Percentiles rank a stretch among this genome's conserved stretches.
These are phyloP conservation scores for Ectemnius lituratus DNA, from an alignment of 2,888 invertebrate genomes.

Conservation along the genomic window DNA sequence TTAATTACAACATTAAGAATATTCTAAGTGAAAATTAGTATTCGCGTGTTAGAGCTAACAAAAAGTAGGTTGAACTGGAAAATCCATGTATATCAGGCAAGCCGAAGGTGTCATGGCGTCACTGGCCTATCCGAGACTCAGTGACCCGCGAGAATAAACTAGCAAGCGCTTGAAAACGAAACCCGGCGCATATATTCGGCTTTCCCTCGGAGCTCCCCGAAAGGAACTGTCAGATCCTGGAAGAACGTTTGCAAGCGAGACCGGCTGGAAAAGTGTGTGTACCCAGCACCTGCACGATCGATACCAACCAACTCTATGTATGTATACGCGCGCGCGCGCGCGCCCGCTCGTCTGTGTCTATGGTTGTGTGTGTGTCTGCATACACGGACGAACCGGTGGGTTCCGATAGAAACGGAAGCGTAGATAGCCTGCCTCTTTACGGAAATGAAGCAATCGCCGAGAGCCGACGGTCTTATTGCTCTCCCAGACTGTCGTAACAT, in stretches of 20 bases:
- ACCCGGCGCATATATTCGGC: constrained; percentile 11
- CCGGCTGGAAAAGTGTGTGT: constrained; percentile 28
- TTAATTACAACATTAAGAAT: too few relatives aligned
- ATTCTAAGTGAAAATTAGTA: too few relatives aligned
- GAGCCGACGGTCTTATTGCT: constrained; percentile 57
- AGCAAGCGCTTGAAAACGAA: constrained; percentile 12
- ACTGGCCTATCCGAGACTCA: too few relatives aligned
- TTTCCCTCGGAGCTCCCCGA: neutral
- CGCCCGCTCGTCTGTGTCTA: too few relatives aligned
- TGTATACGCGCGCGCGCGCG: too few relatives aligned
- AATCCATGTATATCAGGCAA: too few relatives aligned
- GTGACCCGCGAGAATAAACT: neutral
- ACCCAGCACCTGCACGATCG: too few relatives aligned
- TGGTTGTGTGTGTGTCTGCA: too few relatives aligned
- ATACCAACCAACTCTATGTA: too few relatives aligned
- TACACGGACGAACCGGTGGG: constrained; percentile 12
- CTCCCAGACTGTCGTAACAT: constrained; percentile 49
- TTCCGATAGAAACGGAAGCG: constrained; percentile 54
- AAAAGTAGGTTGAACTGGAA: too few relatives aligned
- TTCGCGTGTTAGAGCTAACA: too few relatives aligned
- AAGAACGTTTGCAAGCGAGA: constrained; percentile 37
- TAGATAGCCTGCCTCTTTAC: constrained; percentile 60
- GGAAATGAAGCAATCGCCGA: constrained; percentile 65
- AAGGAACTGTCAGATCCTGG: constrained; percentile 45
- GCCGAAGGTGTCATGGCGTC: too few relatives aligned